A percentile compares a stretch with the other conserved stretches of the same genome.
These are phyloP conservation scores for Baccha elongata DNA, from an alignment of 2,888 invertebrate genomes.

Conservation along the genomic window DNA sequence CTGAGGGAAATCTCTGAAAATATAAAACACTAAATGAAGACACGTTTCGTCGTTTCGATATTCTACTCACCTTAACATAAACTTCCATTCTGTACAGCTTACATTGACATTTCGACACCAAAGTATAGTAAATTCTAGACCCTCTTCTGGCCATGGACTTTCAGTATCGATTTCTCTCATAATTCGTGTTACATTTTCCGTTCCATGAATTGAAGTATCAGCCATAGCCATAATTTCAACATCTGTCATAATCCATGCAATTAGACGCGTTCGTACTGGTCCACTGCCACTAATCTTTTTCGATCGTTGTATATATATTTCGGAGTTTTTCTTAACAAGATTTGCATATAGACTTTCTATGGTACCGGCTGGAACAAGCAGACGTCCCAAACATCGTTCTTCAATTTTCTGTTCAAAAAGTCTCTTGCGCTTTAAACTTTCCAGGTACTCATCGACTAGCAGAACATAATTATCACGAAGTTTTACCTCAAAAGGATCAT, in stretches of 20 bases:
- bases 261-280: conserved; percentile 89
- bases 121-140: conserved; percentile 92
- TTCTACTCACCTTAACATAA: conserved; percentile 85
- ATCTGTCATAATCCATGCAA: conserved; percentile 93
- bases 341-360: conserved; percentile 95
- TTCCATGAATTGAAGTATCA: conserved; percentile 93
- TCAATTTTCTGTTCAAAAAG: conserved; percentile 94
- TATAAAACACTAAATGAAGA: background rate
- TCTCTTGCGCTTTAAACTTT: conserved; percentile 93
- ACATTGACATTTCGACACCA: conserved; percentile 96
- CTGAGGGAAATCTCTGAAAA: conserved; percentile 94
- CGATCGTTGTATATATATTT: conserved; percentile 96
- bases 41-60: background rate
- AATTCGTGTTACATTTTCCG: conserved; percentile 87
- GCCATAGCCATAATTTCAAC: conserved; percentile 88
- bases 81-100: conserved; percentile 92
- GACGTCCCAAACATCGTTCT: conserved; percentile 91
- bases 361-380: conserved; percentile 90
- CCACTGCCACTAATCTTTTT: conserved; percentile 85
- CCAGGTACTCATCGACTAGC: conserved; percentile 96
- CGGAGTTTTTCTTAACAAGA: conserved; percentile 94
- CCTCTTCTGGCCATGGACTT: conserved; percentile 96
- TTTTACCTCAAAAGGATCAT: conserved; percentile 99
- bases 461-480: conserved; percentile 97
- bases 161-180: conserved; percentile 93